Conservation (phyloP, 1,140 invertebrate species). For the Agrypnia vestita region DNA sequence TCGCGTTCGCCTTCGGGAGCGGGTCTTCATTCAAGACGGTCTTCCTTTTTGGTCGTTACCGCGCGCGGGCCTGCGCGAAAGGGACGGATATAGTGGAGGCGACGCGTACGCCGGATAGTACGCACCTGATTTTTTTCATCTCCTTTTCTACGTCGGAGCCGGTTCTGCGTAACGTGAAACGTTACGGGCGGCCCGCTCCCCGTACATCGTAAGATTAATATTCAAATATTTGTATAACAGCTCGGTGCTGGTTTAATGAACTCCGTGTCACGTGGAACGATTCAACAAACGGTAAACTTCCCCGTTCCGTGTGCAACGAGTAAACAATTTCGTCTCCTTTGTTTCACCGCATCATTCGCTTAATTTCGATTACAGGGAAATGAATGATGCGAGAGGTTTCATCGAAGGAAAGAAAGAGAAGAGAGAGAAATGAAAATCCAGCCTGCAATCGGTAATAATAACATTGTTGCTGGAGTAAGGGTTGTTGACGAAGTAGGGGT, state of each 20-base stretch:
- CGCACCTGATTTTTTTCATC: conserved; percentile 19
- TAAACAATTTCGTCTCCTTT: too few species aligned
- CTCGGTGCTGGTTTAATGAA: conserved; percentile 5
- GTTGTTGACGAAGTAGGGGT: too few species aligned
- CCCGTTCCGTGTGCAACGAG: too few species aligned
- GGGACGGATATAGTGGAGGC: neutral
- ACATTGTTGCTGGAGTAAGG: too few species aligned
- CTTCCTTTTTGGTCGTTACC: conserved; percentile 20
- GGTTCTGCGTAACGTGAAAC: neutral
- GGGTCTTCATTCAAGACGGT: conserved; percentile 23
- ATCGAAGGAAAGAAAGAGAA: too few species aligned
- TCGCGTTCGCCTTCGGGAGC: neutral
- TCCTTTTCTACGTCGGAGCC: neutral
- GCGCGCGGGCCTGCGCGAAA: neutral
- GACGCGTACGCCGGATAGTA: conserved; percentile 1
- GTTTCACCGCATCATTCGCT: too few species aligned
- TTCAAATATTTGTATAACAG: conserved; percentile 1
- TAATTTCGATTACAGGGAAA: too few species aligned
- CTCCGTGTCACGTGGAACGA: conserved; percentile 5
- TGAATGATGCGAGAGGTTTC: too few species aligned
- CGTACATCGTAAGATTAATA: conserved; percentile 16
- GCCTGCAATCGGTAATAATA: too few species aligned
- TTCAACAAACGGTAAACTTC: conserved; percentile 7
- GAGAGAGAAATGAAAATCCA: too few species aligned
- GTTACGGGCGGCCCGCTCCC: neutral